Evolutionary conservation across 1,140 invertebrate genomes (phyloP).

Genomic region (Drosophila bocqueti): DNA sequence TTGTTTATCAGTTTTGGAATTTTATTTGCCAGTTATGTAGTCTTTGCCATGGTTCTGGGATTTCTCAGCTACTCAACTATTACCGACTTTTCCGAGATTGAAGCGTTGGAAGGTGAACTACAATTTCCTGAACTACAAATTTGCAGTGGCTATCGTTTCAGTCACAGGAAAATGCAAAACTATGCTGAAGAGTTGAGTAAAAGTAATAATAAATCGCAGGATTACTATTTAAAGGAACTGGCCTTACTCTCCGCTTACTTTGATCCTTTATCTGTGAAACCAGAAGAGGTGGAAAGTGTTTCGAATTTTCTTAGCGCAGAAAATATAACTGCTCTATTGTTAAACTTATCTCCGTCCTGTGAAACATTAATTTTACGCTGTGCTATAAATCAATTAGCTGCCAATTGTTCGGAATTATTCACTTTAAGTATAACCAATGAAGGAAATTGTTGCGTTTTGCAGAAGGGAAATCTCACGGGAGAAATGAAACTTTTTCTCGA

Average conservation of each 20-base stretch:
- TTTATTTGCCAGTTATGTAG: constrained; percentile 42
- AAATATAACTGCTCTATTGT: constrained; percentile 29
- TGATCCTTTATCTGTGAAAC: constrained; percentile 16
- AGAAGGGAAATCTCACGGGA: constrained; percentile 5
- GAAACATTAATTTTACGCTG: constrained; percentile 43
- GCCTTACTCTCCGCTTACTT: constrained; percentile 35
- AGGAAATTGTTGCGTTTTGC: constrained; percentile 53
- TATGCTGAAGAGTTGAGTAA: constrained; percentile 22
- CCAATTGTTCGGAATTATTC: constrained; percentile 54
- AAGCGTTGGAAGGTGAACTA: background rate
- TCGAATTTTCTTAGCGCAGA: background rate
- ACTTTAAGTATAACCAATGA: constrained; percentile 1
- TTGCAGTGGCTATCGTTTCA: constrained; percentile 61
- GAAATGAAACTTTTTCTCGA: constrained; percentile 43
- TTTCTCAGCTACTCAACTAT: constrained; percentile 55
- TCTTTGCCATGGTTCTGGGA: constrained; percentile 40
- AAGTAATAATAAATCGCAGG: background rate
- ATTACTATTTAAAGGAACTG: constrained; percentile 32
- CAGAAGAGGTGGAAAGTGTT: constrained; percentile 7
- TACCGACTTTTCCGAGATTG: constrained; percentile 29
- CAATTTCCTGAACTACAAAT: constrained; percentile 33
- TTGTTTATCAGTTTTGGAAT: constrained; percentile 57
- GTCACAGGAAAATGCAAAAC: constrained; percentile 17
- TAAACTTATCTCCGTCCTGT: constrained; percentile 50
- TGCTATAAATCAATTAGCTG: constrained; percentile 5